These are phyloP conservation scores for Nyctalus aviator DNA, from an alignment of 2,797 vertebrate genomes.

Conservation along the genomic window DNA sequence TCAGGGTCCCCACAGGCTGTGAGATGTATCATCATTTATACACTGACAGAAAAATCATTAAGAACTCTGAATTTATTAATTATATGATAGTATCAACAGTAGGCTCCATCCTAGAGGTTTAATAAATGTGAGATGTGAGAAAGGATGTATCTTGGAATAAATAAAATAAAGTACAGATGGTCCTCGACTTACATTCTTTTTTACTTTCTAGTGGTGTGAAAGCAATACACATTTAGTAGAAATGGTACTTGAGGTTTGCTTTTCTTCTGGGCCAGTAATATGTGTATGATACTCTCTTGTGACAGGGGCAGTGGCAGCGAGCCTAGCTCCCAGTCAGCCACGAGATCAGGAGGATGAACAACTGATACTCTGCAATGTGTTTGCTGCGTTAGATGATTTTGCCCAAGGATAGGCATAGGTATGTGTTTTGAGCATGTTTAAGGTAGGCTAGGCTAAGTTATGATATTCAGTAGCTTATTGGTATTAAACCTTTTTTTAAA, in stretches of 20 bases:
- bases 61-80: background rate
- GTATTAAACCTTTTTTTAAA: background rate
- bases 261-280: background rate
- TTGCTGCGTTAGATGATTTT: background rate
- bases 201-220: background rate
- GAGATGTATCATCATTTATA: background rate
- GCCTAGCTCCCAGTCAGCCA: background rate
- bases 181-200: background rate
- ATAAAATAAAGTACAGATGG: background rate
- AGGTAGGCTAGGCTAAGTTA: background rate
- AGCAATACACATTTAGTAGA: background rate
- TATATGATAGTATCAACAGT: background rate
- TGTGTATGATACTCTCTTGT: background rate
- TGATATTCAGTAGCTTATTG: background rate
- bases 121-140: background rate
- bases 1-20: background rate
- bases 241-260: background rate
- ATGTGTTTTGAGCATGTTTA: background rate
- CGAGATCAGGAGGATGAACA: background rate
- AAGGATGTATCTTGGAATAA: background rate
- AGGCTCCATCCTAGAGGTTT: background rate
- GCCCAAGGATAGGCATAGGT: background rate
- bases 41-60: background rate
- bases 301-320: background rate
- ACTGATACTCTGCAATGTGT: background rate